Evolutionary conservation across 2,113 vertebrate species (phyloP).

Genomic region (Cheilinus undulatus): DNA sequence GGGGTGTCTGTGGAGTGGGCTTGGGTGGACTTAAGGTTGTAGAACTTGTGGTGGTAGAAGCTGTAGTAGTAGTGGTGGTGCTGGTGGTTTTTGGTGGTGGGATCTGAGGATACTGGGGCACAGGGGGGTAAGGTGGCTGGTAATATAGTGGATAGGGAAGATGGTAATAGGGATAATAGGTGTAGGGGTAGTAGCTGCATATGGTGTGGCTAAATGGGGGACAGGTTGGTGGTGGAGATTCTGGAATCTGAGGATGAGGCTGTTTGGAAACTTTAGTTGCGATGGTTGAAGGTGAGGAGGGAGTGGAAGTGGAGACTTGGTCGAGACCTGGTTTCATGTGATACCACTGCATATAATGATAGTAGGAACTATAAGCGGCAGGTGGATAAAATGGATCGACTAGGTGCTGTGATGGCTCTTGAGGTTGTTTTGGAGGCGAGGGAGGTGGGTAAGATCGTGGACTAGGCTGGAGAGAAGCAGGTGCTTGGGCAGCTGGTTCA

Average conservation of each 20-base stretch:
- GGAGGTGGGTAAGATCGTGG: background rate
- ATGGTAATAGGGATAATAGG: slow-evolving; percentile 24
- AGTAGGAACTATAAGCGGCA: background rate
- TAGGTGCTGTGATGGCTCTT: background rate
- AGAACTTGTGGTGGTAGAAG: slow-evolving; percentile 4
- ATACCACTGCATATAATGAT: slow-evolving; percentile 20
- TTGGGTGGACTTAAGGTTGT: background rate
- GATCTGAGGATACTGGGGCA: slow-evolving; percentile 19
- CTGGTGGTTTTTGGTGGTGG: background rate
- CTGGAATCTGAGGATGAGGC: slow-evolving; percentile 1
- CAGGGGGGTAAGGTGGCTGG: background rate
- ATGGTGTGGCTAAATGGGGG: slow-evolving; percentile 1
- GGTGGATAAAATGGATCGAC: slow-evolving; percentile 3
- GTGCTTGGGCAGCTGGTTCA: slow-evolving; percentile 7
- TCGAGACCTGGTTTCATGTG: background rate
- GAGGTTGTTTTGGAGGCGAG: slow-evolving; percentile 26
- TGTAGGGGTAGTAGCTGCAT: slow-evolving; percentile 42
- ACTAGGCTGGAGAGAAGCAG: slow-evolving; percentile 4
- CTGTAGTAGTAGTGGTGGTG: background rate
- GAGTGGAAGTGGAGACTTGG: background rate
- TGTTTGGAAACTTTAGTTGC: background rate
- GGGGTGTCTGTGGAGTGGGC: slow-evolving; percentile 15
- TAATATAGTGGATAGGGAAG: slow-evolving; percentile 6
- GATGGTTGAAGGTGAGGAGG: background rate
- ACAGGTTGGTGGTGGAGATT: slow-evolving; percentile 8